Conservation (phyloP, 2,797 vertebrate species). For the Sarcophilus harrisii region DNA sequence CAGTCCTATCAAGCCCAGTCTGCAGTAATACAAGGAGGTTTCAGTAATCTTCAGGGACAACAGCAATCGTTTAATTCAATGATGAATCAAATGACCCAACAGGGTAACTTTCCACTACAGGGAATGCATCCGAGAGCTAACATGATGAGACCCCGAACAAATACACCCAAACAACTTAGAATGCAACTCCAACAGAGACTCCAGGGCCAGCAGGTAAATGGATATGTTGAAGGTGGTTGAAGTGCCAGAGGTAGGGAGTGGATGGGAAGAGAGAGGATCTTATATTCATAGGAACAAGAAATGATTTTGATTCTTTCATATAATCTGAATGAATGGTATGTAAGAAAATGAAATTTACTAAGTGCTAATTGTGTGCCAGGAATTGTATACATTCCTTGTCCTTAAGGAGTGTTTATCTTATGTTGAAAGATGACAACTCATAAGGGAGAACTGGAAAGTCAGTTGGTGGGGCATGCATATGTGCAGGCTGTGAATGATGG, state of each 20-base stretch:
- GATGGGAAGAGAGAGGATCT: not conserved
- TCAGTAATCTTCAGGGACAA: conserved; percentile 90
- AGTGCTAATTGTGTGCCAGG: not conserved
- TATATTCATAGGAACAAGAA: not conserved
- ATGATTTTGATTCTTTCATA: not conserved
- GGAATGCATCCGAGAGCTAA: conserved; percentile 90
- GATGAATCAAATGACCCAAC: conserved; percentile 91
- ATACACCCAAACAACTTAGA: conserved; percentile 93
- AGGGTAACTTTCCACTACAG: conserved; percentile 89
- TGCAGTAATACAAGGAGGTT: conserved; percentile 90
- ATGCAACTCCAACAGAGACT: conserved; percentile 98
- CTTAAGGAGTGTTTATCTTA: not conserved
- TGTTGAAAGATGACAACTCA: not conserved
- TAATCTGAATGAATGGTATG: not conserved
- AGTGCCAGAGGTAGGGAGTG: not conserved
- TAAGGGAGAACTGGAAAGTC: not conserved
- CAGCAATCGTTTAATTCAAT: conserved; percentile 86
- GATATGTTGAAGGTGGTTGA: not conserved
- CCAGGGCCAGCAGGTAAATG: conserved; percentile 95
- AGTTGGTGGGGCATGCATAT: not conserved
- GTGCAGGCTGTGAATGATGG: not conserved
- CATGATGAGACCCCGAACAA: conserved; percentile 92
- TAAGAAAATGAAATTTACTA: not conserved
- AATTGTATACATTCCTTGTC: not conserved
- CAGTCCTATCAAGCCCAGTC: conserved; percentile 92